Base-by-base conservation (phyloP, 2,888 invertebrate species). In the Hemicrepidius hirtus region DNA sequence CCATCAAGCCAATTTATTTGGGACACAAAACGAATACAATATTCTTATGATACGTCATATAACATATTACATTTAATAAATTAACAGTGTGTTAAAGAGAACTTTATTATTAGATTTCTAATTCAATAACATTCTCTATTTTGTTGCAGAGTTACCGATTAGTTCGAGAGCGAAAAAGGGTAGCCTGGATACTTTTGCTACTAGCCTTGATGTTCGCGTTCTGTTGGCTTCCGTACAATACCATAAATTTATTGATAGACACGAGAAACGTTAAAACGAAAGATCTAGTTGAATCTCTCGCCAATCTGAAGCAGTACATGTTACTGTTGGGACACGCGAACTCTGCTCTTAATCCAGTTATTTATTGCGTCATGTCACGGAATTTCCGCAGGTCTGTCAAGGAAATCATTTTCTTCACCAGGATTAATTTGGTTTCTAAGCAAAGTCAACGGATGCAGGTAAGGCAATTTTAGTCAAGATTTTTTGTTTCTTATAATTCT, bases 191-290 rank as follows among this genome's bases (percentile, higher is more conserved):
- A 76, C 87, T 94, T 16, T 87, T 94, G 0, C 88, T 93, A 0
- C 86, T 94, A 12, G 94, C 94, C 0, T 89, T 93, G 1, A 88
- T 94, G 20, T 95, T 95, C 81, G 93, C 93, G 0, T 83, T 92
- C 3, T 95, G 94, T 85, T 95, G 94, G 94, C 87, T 94, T 50
- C 94, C 94, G 0, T 93, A 94, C 87, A 92, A 93, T 84, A 90
- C 92, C 55, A 86, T 93, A 21, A 90, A 89, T 80, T 87, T 94
- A 13, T 86, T 94, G 62, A 85, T 91, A 5, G 94, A 94, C 81
- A 88, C 92, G 12, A 88, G 88, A 3, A 80, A 79, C 18, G 79
- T 84, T n/a, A 80, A 86, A 81, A 41, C 71, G 6, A 55, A 32
- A 28, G 70, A 41, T 41, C 59, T 85, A 20, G 85, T 85, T 10